Percentiles rank a stretch among this genome's conserved stretches.
Evolutionary conservation across 1,140 invertebrate species (phyloP).

Genomic region (Solenopsis invicta): DNA sequence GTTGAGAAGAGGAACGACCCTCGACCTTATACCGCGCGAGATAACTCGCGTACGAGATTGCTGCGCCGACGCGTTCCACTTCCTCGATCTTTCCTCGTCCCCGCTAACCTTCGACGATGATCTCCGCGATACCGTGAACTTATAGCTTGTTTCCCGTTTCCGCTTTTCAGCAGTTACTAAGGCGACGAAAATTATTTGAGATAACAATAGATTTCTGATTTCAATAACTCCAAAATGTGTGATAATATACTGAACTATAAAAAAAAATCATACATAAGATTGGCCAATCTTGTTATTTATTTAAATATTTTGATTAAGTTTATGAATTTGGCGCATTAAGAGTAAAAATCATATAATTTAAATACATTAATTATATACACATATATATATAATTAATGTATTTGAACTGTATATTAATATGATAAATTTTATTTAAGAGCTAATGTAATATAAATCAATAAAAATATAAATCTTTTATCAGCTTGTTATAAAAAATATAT

Average conservation of each 20-base stretch:
- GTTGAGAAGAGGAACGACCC: conserved; percentile 60
- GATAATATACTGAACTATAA: background rate
- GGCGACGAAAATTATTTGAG: background rate
- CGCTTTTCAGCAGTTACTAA: background rate
- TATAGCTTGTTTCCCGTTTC: conserved; percentile 18
- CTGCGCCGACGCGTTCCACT: conserved; percentile 55
- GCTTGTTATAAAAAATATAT: conserved; percentile 11
- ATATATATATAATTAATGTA: conserved; percentile 1
- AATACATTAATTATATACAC: no score
- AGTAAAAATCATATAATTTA: background rate
- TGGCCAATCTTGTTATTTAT: background rate
- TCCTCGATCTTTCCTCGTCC: conserved; percentile 58
- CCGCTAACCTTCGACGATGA: conserved; percentile 44
- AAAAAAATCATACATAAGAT: background rate
- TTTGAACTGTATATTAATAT: conserved; percentile 6
- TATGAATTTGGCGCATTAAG: background rate
- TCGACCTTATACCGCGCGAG: conserved; percentile 46
- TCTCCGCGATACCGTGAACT: conserved; percentile 43
- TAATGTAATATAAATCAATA: background rate
- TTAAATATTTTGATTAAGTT: background rate
- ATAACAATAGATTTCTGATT: background rate
- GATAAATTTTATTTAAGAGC: background rate
- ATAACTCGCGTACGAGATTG: conserved; percentile 63
- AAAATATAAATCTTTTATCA: background rate
- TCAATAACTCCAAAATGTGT: background rate